These are phyloP conservation scores for Alosa sapidissima DNA, from an alignment of 2,797 vertebrate species.

Conservation along the genomic window DNA sequence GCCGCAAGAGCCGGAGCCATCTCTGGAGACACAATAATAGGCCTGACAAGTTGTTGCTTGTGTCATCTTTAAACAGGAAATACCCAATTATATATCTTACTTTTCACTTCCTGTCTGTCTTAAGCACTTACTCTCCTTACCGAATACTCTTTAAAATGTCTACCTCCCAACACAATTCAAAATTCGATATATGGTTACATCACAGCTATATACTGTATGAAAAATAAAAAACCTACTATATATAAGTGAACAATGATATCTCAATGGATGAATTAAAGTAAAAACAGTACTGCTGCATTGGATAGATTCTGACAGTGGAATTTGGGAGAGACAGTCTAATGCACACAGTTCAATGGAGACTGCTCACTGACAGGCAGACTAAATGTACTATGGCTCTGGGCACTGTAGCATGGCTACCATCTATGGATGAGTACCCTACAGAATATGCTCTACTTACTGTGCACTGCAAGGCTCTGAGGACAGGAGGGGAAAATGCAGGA, in stretches of 20 bases:
- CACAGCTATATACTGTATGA: not conserved
- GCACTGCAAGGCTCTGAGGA: not conserved
- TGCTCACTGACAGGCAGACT: not conserved
- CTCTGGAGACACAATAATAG: constrained; percentile 2
- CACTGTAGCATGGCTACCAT: constrained; percentile 3
- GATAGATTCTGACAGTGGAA: not conserved
- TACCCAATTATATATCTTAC: constrained; percentile 27
- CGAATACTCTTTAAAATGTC: not conserved
- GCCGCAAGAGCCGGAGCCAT: not conserved
- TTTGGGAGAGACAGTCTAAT: not conserved
- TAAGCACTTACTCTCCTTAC: not conserved
- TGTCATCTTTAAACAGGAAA: constrained; percentile 46
- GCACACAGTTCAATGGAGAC: not conserved
- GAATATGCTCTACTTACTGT: constrained; percentile 17
- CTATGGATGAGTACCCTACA: constrained; percentile 16
- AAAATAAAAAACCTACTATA: not conserved
- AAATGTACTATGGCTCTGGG: constrained; percentile 19
- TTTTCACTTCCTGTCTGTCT: constrained; percentile 30
- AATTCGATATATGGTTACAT: not conserved
- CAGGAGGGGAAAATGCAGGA: constrained; percentile 26
- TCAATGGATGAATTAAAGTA: not conserved
- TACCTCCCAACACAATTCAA: not conserved
- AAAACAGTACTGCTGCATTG: not conserved
- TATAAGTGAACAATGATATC: not conserved
- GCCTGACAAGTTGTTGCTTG: not conserved